Evolutionary conservation across 2,888 invertebrate species (phyloP).

Genomic region (Eilema griseolum): DNA sequence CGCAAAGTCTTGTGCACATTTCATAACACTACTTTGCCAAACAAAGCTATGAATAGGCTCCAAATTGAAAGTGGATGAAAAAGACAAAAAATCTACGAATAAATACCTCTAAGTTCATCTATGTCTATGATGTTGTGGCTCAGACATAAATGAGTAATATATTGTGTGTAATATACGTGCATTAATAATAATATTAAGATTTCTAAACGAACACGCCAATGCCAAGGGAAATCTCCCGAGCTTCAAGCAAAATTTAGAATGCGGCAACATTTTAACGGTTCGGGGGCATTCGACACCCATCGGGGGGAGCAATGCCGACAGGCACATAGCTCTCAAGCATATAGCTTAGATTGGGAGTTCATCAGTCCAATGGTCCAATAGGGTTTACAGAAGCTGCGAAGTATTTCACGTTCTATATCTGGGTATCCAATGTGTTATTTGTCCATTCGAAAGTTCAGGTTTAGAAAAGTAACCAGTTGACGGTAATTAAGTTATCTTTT

Average conservation of each 20-base stretch:
- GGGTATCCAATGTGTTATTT: too few relatives aligned
- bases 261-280: conserved; percentile 43
- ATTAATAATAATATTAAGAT: not conserved
- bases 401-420: not conserved
- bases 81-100: too few relatives aligned
- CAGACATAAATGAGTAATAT: not conserved
- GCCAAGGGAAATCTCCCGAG: not conserved
- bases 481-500: not conserved
- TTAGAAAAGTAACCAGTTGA: not conserved
- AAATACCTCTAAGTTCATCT: too few relatives aligned
- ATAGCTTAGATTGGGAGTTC: conserved; percentile 32
- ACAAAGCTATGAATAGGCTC: too few relatives aligned
- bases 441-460: too few relatives aligned
- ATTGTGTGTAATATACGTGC: not conserved
- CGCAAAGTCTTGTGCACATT: too few relatives aligned
- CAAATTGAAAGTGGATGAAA: too few relatives aligned
- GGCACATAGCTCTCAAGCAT: conserved; percentile 30
- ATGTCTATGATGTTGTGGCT: not conserved
- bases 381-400: not conserved
- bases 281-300: conserved; percentile 46
- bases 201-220: not conserved
- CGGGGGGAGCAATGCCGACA: conserved; percentile 41
- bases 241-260: conserved; percentile 9
- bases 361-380: conserved; percentile 34
- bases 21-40: too few relatives aligned